A percentile compares a stretch with the other conserved stretches of the same genome.
These are phyloP conservation scores for Cartodere bifasciata DNA, from an alignment of 2,888 invertebrate species.

Conservation along the genomic window DNA sequence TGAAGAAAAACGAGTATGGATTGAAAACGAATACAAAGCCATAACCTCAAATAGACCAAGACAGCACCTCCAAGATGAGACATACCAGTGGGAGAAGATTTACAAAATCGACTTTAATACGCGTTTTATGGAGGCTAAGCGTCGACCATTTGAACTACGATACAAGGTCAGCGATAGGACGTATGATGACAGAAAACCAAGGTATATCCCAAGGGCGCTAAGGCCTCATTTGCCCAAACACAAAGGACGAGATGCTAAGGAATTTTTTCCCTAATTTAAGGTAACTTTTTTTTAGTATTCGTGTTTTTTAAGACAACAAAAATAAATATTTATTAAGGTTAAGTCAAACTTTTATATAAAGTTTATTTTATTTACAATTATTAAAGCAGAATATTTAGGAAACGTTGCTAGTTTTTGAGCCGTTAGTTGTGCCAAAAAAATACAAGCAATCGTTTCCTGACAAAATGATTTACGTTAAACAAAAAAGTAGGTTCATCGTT, in stretches of 20 bases:
- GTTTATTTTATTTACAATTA: too few species aligned
- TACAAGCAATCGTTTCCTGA: too few species aligned
- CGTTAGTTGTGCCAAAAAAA: too few species aligned
- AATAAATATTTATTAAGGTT: too few species aligned
- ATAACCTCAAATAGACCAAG: constrained; percentile 55
- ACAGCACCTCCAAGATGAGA: constrained; percentile 50
- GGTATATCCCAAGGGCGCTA: constrained; percentile 56
- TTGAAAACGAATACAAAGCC: constrained; percentile 56
- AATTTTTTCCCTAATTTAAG: constrained; percentile 47
- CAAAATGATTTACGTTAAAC: too few species aligned
- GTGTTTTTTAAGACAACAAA: too few species aligned
- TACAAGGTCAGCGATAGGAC: constrained; percentile 48
- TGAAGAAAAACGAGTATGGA: constrained; percentile 53
- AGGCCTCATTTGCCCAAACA: constrained; percentile 47
- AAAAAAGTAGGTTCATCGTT: too few species aligned
- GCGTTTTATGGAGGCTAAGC: constrained; percentile 52
- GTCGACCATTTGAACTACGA: constrained; percentile 57
- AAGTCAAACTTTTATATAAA: too few species aligned
- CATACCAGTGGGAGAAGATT: constrained; percentile 71
- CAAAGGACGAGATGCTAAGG: constrained; percentile 50
- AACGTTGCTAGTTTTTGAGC: too few species aligned
- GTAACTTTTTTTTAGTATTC: too few species aligned
- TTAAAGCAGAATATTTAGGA: too few species aligned
- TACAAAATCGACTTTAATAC: constrained; percentile 63
- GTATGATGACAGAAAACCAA: constrained; percentile 52